phyloP scores from a whole-genome alignment of 2,113 vertebrate species.

The Cardinalis cardinalis region DNA sequence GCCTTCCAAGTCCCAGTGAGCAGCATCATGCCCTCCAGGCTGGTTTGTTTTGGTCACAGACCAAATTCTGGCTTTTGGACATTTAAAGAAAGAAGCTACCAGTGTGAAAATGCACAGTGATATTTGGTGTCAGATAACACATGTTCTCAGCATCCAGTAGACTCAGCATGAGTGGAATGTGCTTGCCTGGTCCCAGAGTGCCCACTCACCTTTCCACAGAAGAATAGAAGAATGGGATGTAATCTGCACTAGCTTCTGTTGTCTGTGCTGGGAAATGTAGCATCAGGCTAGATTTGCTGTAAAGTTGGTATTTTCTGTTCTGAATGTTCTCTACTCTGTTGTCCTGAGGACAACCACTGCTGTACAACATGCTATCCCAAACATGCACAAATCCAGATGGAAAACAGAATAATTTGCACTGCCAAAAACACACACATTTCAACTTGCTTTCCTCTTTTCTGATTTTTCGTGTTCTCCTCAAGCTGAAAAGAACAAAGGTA shows the following conservation, averaged over 20 bases:
- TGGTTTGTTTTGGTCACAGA: neutral
- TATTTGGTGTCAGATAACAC: neutral
- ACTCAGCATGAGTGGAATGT: neutral
- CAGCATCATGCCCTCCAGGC: accelerated
- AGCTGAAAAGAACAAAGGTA: neutral
- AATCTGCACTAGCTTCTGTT: neutral
- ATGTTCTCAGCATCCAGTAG: neutral
- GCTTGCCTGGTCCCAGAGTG: neutral
- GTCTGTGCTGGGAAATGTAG: neutral
- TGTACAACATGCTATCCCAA: neutral
- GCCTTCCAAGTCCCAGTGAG: neutral
- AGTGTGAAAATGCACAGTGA: neutral
- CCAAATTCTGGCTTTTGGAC: neutral
- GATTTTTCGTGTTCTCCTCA: neutral
- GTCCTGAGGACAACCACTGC: neutral
- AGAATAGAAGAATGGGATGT: neutral
- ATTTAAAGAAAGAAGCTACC: neutral
- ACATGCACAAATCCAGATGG: neutral
- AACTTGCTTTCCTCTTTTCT: neutral
- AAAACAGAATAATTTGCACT: neutral
- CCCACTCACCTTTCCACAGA: neutral
- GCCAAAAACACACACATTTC: neutral
- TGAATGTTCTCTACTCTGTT: neutral
- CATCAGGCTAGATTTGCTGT: neutral
- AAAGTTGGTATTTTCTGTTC: neutral